phyloP scores from a whole-genome alignment of 2,888 invertebrate species.

The Ectemnius cavifrons region DNA sequence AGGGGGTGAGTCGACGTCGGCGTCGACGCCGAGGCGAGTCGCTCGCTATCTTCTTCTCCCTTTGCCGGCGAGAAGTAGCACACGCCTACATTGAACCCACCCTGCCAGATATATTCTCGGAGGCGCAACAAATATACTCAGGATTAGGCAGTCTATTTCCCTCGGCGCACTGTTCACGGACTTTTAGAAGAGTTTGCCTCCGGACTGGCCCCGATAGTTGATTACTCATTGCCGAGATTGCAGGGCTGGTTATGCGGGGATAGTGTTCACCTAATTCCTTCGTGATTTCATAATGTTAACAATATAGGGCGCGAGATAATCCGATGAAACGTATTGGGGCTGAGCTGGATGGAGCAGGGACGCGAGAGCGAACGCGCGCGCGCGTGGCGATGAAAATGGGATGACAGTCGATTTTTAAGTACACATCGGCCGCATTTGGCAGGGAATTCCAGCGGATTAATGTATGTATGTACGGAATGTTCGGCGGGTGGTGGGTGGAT shows the following conservation, averaged over 20 bases:
- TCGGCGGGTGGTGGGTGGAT: conserved; percentile 30
- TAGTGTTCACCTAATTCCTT: no score
- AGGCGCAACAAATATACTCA: conserved; percentile 7
- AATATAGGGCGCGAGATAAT: no score
- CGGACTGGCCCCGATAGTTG: no score
- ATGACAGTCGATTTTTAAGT: no score
- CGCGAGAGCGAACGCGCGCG: neutral
- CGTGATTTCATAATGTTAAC: no score
- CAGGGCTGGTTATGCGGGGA: no score
- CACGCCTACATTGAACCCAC: conserved; percentile 30
- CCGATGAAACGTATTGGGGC: neutral
- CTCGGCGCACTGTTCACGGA: neutral
- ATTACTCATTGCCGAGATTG: no score
- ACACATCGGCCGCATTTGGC: no score
- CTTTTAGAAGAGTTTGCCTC: no score
- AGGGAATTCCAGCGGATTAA: neutral
- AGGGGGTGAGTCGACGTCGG: conserved; percentile 30
- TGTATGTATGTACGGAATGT: conserved; percentile 42
- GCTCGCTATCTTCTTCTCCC: conserved; percentile 22
- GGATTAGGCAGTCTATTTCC: neutral
- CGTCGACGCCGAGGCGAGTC: conserved; percentile 9
- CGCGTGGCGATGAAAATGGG: neutral
- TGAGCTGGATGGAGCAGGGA: neutral
- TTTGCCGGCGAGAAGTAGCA: conserved; percentile 42
- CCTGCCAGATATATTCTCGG: neutral